Percentiles rank a stretch among this genome's conserved stretches.
Evolutionary conservation across 2,888 invertebrate genomes (phyloP).

Genomic region (Tenthredo notha): DNA sequence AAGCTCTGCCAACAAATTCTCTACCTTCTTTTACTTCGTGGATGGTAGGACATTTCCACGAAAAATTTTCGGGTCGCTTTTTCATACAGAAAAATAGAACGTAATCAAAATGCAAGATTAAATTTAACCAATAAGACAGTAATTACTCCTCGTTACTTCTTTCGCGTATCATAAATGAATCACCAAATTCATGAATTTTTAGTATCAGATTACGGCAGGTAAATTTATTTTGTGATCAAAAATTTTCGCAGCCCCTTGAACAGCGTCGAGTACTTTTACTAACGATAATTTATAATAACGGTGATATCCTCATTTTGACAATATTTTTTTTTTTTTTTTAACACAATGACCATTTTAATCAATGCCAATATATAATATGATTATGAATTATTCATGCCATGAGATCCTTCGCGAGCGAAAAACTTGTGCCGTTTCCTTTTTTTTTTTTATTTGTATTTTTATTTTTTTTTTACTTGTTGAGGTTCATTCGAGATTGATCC

Average conservation of each 20-base stretch:
- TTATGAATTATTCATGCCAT: background rate
- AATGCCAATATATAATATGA: background rate
- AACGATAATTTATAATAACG: constrained; percentile 1
- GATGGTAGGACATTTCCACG: background rate
- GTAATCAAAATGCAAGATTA: background rate
- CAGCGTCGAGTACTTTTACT: background rate
- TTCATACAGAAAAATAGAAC: background rate
- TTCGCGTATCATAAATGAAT: background rate
- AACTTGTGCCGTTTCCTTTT: background rate
- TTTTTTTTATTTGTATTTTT: background rate
- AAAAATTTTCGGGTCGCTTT: background rate
- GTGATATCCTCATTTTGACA: background rate
- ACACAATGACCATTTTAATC: background rate
- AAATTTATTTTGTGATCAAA: background rate
- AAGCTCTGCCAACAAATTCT: constrained; percentile 8
- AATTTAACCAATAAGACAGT: background rate
- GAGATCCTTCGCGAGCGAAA: background rate
- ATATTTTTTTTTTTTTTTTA: background rate
- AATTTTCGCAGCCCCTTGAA: background rate
- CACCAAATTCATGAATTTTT: background rate
- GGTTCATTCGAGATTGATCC: background rate
- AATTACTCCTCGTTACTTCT: background rate
- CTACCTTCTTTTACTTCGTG: background rate
- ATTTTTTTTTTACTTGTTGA: background rate
- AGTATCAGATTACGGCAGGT: background rate